A percentile compares a stretch with the other conserved stretches of the same genome.
Conservation (phyloP, 2,888 invertebrate genomes). For the Lissonota sp. region DNA sequence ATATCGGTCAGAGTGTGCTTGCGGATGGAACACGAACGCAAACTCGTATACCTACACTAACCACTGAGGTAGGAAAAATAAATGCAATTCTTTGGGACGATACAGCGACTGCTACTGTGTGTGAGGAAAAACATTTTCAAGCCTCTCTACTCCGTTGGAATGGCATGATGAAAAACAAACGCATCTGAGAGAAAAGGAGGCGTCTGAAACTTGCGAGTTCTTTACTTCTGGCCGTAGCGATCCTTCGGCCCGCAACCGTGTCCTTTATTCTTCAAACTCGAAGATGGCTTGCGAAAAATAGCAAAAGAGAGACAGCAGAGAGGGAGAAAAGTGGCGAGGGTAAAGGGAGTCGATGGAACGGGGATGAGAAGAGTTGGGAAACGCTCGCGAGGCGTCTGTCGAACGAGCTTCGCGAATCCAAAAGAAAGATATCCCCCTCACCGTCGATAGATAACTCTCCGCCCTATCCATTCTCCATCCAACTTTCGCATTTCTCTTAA, state of each 20-base stretch:
- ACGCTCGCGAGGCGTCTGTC: constrained; percentile 63
- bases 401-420: constrained; percentile 52
- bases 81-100: constrained; percentile 41
- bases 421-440: constrained; percentile 63
- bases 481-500: constrained; percentile 83
- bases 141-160: not conserved
- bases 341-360: no score
- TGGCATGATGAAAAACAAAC: constrained; percentile 39
- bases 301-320: constrained; percentile 49
- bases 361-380: constrained; percentile 43
- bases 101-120: no score
- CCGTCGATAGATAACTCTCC: constrained; percentile 81
- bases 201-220: constrained; percentile 55
- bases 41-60: constrained; percentile 50
- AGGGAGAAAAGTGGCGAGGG: not conserved
- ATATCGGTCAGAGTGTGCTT: constrained; percentile 72
- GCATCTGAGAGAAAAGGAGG: constrained; percentile 43
- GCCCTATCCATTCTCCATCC: constrained; percentile 82
- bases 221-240: constrained; percentile 51
- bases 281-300: constrained; percentile 53
- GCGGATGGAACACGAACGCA: constrained; percentile 39
- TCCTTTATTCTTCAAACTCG: constrained; percentile 55
- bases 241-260: constrained; percentile 24
- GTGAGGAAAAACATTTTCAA: no score
- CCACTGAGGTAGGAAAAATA: constrained; percentile 65